Evolutionary conservation across 1,140 invertebrate species (phyloP), one percentile per base, ranked within the genome.

Genomic region (Penaeus chinensis): DNA sequence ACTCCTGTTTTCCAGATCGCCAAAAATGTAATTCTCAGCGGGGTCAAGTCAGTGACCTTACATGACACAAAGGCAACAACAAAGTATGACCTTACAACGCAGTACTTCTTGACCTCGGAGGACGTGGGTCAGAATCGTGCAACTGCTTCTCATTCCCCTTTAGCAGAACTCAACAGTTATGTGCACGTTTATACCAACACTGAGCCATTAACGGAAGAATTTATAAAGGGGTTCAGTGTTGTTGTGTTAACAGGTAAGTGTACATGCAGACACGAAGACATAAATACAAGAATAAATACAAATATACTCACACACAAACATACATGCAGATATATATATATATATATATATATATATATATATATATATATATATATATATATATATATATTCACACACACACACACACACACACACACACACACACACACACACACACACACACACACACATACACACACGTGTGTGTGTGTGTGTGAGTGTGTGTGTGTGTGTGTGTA

Each of bases 21-120:
- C 1, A 99, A 99, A 93, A 99, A 99, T 93, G 95, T 99, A 86
- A 98, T 99, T 91, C 94, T 99, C 78, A 97, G 96, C 91, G 99
- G 99, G 89, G 98, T 99, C 42, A 98, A 98, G 92, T 98, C 97
- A 42, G 98, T 99, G 69, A 98, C 98, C 71, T 93, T 99, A 89
- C 98, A 99, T 92, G 99, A 99, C 92, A n/a, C 84, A 16, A 98
- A 98, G 92, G 98, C 97, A 61, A 98, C 99, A 66, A 98, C 97
- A 69, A 93, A 99, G 88, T 97, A 99, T 92, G 99, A 99, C 92
- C 95, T 84, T n/a, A 32, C 78, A 42, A 90, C 92, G 18, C 96
- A 99, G 93, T 99, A 99, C 93, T 99, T 98, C 92, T 92, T 99
- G 47, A 95, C 94, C 42, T 95, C 98, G 92, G 92, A 93, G 19